Evolutionary conservation across 2,113 vertebrate genomes (phyloP).

Genomic region (Coptodon rendalli): DNA sequence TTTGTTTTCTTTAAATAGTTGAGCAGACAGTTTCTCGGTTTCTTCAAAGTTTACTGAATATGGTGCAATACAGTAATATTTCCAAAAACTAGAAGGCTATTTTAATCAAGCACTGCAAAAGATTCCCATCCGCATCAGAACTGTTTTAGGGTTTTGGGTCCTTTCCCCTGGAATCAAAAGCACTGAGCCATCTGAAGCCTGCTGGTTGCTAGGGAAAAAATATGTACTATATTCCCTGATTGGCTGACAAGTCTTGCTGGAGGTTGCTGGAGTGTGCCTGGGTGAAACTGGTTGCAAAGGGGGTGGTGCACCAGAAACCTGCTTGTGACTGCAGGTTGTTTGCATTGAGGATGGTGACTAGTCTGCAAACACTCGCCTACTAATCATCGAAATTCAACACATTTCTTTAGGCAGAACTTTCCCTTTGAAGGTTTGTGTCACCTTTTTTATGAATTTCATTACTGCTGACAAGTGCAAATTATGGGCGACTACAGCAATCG

Average conservation of each 20-base stretch:
- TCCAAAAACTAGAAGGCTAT: not conserved
- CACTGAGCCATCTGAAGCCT: accelerated
- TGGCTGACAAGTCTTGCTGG: not conserved
- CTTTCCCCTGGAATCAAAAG: not conserved
- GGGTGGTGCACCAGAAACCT: not conserved
- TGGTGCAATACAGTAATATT: not conserved
- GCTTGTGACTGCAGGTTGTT: not conserved
- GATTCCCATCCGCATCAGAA: accelerated
- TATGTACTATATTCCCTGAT: not conserved
- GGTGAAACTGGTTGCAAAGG: not conserved
- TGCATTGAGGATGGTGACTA: not conserved
- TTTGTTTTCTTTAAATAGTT: not conserved
- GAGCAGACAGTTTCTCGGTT: not conserved
- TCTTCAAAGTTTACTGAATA: not conserved
- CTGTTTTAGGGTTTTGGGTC: not conserved
- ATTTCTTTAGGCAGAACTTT: accelerated
- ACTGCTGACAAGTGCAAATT: not conserved
- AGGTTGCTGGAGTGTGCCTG: not conserved
- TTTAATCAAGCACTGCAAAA: not conserved
- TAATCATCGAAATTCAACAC: not conserved
- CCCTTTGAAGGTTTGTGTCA: not conserved
- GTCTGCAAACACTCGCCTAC: not conserved
- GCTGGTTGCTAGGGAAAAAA: not conserved
- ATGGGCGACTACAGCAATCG: not conserved
- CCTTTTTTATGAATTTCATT: not conserved